A percentile compares a stretch with the other conserved stretches of the same genome.
Conservation (phyloP, 2,797 vertebrate species). For the Acipenser oxyrinchus region DNA sequence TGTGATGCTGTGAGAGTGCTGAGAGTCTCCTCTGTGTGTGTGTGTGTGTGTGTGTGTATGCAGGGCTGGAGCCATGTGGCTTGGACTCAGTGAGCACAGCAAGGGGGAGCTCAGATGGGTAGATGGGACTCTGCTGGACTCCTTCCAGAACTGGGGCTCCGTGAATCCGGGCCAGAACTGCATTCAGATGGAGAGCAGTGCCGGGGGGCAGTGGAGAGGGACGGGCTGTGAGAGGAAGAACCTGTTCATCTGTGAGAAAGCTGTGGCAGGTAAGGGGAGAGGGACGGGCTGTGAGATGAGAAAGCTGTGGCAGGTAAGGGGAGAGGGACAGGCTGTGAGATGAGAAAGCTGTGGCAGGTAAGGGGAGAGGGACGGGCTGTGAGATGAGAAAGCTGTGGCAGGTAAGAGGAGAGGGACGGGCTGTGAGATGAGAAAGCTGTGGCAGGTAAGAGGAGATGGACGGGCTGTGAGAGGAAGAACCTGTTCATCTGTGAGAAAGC, state of each 20-base stretch:
- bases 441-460: constrained; percentile 42
- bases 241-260: constrained; percentile 51
- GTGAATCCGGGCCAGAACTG: constrained; percentile 29
- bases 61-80: constrained; percentile 41
- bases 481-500: constrained; percentile 51
- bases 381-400: not conserved
- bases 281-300: not conserved
- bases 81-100: constrained; percentile 40
- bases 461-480: constrained; percentile 33
- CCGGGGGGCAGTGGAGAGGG: constrained; percentile 34
- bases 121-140: constrained; percentile 9
- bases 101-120: constrained; percentile 4
- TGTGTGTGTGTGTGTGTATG: not conserved
- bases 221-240: constrained; percentile 33
- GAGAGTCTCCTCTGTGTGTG: not conserved
- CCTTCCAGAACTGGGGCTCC: constrained; percentile 18
- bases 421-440: too few species aligned
- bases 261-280: constrained; percentile 23
- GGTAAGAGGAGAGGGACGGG: too few species aligned
- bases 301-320: not conserved
- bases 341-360: not conserved
- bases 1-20: not conserved
- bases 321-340: not conserved
- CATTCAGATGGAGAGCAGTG: constrained; percentile 44
- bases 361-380: too few species aligned